phyloP scores from a whole-genome alignment of 1,140 invertebrate genomes.

The Phymastichus coffea region DNA sequence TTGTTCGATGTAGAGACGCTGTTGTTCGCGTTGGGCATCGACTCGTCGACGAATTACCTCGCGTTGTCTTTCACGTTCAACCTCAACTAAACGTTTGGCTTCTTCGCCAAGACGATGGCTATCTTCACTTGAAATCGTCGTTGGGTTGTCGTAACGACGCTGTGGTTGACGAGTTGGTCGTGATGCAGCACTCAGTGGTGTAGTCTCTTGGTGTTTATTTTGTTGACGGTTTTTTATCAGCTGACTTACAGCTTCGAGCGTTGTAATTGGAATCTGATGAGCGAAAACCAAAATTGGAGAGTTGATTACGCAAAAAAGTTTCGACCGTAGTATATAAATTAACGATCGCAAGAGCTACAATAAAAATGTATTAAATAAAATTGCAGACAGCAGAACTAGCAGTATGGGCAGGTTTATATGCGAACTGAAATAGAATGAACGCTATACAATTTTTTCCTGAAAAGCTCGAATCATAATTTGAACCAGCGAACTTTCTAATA shows the following conservation, averaged over 20 bases:
- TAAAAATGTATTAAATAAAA: too few relatives aligned
- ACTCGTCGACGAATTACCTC: background rate
- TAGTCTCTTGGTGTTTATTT: conserved; percentile 19
- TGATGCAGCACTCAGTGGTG: background rate
- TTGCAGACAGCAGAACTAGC: too few relatives aligned
- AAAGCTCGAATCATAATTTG: too few relatives aligned
- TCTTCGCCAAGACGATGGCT: conserved; percentile 12
- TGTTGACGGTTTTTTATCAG: conserved; percentile 37
- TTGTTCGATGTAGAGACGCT: conserved; percentile 6
- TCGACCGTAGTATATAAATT: too few relatives aligned
- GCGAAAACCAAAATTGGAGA: too few relatives aligned
- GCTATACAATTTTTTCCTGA: too few relatives aligned
- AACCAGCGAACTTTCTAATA: too few relatives aligned
- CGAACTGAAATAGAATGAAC: too few relatives aligned
- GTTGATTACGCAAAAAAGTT: background rate
- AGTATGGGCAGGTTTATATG: too few relatives aligned
- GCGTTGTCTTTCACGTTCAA: too few relatives aligned
- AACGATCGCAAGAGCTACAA: too few relatives aligned
- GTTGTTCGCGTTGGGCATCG: background rate
- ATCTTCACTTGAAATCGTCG: background rate
- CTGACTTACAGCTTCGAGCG: conserved; percentile 39
- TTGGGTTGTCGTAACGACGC: background rate
- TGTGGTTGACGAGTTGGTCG: background rate
- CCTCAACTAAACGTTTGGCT: background rate
- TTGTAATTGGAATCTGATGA: conserved; percentile 43